Evolutionary conservation across 2,888 invertebrate species (phyloP).

Genomic region (Autographa pulchrina): DNA sequence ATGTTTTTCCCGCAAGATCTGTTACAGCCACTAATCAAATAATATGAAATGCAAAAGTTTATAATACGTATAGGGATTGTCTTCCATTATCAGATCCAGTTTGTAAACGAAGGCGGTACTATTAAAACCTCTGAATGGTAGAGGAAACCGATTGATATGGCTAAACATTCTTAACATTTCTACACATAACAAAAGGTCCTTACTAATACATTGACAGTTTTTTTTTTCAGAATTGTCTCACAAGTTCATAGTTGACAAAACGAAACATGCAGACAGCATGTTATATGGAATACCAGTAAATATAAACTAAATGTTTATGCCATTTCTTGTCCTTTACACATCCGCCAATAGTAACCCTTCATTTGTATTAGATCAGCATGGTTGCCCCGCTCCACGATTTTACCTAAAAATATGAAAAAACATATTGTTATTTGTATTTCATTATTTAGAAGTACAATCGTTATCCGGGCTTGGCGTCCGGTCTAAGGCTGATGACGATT

Average conservation of each 20-base stretch:
- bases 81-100: conserved; percentile 1
- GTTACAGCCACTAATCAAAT: not conserved
- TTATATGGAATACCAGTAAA: not conserved
- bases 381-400: conserved; percentile 92
- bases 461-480: no score
- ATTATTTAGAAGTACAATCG: not conserved
- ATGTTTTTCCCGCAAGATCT: not conserved
- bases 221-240: not conserved
- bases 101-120: not conserved
- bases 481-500: no score
- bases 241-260: not conserved
- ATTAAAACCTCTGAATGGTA: not conserved
- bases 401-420: conserved; percentile 80
- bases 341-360: conserved; percentile 91
- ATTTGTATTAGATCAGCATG: conserved; percentile 91
- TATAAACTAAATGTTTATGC: conserved; percentile 51
- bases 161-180: not conserved
- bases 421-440: not conserved
- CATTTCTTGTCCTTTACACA: conserved; percentile 85
- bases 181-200: not conserved
- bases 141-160: not conserved
- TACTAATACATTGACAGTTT: not conserved
- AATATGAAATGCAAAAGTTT: not conserved
- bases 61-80: not conserved
- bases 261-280: not conserved